phyloP scores from a whole-genome alignment of 1,140 invertebrate species.

The Meloidogyne chitwoodi region DNA sequence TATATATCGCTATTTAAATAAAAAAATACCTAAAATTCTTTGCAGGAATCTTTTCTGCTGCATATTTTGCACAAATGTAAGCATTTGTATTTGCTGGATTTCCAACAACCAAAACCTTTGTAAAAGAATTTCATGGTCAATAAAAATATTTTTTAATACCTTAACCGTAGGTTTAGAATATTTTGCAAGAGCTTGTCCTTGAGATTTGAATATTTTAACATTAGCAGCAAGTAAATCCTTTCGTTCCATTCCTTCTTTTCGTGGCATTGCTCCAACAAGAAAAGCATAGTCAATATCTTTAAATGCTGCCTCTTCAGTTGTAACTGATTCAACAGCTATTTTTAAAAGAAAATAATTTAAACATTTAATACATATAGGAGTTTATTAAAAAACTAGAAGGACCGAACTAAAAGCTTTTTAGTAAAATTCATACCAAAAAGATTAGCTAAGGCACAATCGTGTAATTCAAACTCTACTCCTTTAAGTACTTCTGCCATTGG shows the following conservation, averaged over 20 bases:
- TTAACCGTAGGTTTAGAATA: conserved; percentile 89
- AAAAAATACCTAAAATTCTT: conserved; percentile 75
- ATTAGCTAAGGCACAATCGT: conserved; percentile 90
- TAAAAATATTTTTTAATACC: conserved; percentile 63
- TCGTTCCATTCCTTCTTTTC: conserved; percentile 95
- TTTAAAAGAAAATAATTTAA: too few species aligned
- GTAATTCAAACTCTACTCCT: conserved; percentile 93
- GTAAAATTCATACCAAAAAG: conserved; percentile 63
- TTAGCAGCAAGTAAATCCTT: conserved; percentile 93
- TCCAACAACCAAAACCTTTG: conserved; percentile 80
- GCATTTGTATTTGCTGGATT: conserved; percentile 99
- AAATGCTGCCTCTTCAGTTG: conserved; percentile 81
- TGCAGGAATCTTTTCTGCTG: conserved; percentile 90
- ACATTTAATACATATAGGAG: too few species aligned
- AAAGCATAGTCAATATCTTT: conserved; percentile 95
- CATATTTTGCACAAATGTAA: conserved; percentile 82
- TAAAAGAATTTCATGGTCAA: not conserved
- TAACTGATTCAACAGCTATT: conserved; percentile 76
- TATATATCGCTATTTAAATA: too few species aligned
- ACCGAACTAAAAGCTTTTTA: too few species aligned
- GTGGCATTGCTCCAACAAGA: conserved; percentile 94
- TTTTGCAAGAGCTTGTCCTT: conserved; percentile 84
- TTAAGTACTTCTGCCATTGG: conserved; percentile 88
- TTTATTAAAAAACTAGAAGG: too few species aligned
- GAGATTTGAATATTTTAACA: conserved; percentile 94